Evolutionary conservation across 2,113 vertebrate genomes (phyloP), one percentile per base, ranked within the genome.

Genomic region (Thymallus thymallus): DNA sequence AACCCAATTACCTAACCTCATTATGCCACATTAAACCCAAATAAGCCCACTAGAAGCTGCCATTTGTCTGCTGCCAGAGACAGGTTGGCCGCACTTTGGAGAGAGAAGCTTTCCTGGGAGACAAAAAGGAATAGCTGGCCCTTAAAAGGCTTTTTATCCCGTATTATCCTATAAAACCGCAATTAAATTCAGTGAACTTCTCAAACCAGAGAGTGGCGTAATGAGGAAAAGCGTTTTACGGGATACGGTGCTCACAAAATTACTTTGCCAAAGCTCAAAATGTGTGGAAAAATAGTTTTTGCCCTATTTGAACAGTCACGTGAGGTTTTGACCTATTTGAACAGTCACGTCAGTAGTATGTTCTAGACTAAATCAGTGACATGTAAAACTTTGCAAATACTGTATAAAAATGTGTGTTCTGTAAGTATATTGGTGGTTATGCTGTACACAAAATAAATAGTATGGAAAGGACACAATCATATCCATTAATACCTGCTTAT

Each of bases 11-110:
- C 88, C 87, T 88, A 84, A 89, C 83, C 90, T 91, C 90, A 92
- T 92, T 93, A 93, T 89, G 89, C 88, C 88, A 91, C 91, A 93
- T 92, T 92, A 92, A 92, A 92, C 88, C 84, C 86, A 92, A 92
- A 93, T 91, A 92, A 92, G 89, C 85, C 86, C 83, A 84, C 72
- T 83, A 84, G 86, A 91, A 90, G 84, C 80, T 73, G 77, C 87
- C 84, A 90, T 93, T 92, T 91, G 83, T 90, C 88, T 85, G 85
- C 75, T 82, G 73, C 86, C 75, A 79, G 80, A 84, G 84, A 91
- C 81, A 81, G 88, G 67, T 73, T 83, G 82, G 72, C 75, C 80
- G 76, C 88, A 91, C 89, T 91, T 89, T 86, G 74, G 86, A 80
- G 78, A 84, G 75, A 75, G 71, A 75, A 72, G 67, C 32, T 72